These are phyloP conservation scores for Euphydryas editha DNA, from an alignment of 2,888 invertebrate genomes.

Conservation along the genomic window DNA sequence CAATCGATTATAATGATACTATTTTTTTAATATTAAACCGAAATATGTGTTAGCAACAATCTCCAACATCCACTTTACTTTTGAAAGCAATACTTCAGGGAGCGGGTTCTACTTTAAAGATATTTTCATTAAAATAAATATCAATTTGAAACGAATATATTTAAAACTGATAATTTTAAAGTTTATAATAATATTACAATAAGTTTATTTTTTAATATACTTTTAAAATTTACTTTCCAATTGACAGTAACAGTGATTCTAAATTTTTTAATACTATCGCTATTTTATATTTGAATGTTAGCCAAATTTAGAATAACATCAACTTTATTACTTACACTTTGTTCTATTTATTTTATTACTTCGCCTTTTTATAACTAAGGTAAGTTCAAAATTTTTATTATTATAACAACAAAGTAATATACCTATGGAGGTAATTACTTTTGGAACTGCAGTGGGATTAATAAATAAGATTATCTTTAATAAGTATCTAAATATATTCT, in stretches of 20 bases:
- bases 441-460: neutral
- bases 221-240: constrained; percentile 6
- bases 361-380: constrained; percentile 9
- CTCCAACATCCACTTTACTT: constrained; percentile 22
- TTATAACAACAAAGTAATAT: neutral
- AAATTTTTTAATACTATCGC: constrained; percentile 6
- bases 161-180: neutral
- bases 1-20: neutral
- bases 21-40: neutral
- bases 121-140: neutral
- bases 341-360: constrained; percentile 5
- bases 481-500: neutral
- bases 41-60: constrained; percentile 14
- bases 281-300: constrained; percentile 22
- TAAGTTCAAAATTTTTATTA: constrained; percentile 13
- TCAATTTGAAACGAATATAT: neutral
- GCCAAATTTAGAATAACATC: constrained; percentile 20
- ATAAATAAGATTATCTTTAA: neutral
- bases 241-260: constrained; percentile 15
- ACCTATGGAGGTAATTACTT: neutral
- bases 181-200: neutral
- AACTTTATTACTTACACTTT: constrained; percentile 3
- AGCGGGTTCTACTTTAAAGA: constrained; percentile 25
- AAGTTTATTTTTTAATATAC: neutral
- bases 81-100: constrained; percentile 26